Conservation (phyloP, 2,888 invertebrate species). For the Orchesellides sinensis region DNA sequence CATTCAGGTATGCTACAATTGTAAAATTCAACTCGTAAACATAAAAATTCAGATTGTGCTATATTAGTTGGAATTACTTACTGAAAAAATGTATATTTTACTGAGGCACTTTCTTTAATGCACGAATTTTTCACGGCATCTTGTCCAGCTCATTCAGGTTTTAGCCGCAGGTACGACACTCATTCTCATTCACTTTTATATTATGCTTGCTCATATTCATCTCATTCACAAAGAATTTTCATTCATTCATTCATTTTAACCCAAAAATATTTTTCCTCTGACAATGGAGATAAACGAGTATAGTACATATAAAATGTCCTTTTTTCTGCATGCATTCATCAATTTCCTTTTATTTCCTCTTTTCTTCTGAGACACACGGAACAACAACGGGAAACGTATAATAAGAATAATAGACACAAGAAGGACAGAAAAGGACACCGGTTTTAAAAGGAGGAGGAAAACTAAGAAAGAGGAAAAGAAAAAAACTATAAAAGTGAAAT, state of each 20-base stretch:
- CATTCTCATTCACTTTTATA: slow-evolving; percentile 44
- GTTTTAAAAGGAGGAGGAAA: slow-evolving; percentile 41
- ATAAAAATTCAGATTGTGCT: too few relatives aligned
- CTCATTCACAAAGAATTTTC: slow-evolving; percentile 14
- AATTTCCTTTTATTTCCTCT: slow-evolving; percentile 47
- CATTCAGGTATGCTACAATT: slow-evolving; percentile 18
- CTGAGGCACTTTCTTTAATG: neutral
- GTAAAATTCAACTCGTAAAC: too few relatives aligned
- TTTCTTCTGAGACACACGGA: slow-evolving; percentile 52
- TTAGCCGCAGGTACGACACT: slow-evolving; percentile 37
- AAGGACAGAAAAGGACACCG: slow-evolving; percentile 62
- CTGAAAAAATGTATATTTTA: neutral
- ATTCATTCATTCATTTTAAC: slow-evolving; percentile 43
- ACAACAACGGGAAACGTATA: slow-evolving; percentile 14
- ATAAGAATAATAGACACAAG: slow-evolving; percentile 36
- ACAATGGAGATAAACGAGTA: slow-evolving; percentile 31
- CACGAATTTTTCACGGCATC: slow-evolving; percentile 13
- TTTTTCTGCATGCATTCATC: slow-evolving; percentile 39
- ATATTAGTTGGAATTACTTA: too few relatives aligned
- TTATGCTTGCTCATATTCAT: slow-evolving; percentile 36
- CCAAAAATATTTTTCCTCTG: slow-evolving; percentile 39
- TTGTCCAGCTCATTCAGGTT: slow-evolving; percentile 23
- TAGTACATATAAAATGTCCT: slow-evolving; percentile 34
- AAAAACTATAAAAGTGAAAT: slow-evolving; percentile 53
- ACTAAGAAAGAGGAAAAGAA: slow-evolving; percentile 21